Evolutionary conservation across 2,888 invertebrate species (phyloP), one percentile per base, ranked within the genome.

Genomic region (Mechanitis messenoides): DNA sequence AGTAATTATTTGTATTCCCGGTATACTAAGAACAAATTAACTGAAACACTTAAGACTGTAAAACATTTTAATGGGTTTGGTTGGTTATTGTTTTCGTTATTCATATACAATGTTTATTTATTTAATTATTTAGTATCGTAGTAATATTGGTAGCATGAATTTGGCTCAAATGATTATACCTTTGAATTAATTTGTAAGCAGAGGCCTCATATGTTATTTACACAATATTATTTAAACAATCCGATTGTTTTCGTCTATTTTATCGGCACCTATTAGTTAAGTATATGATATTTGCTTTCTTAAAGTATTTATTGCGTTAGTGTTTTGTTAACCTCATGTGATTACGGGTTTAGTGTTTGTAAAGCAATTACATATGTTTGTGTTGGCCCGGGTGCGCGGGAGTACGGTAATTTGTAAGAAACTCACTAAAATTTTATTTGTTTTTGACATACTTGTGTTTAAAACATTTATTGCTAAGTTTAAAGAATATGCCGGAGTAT

Each of bases 281-380:
- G 77, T 65, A 73, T 72, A 76, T 73, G 73, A 75, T 76, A 76
- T 87, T 85, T 84, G 76, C 78, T 76, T 72, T 76, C 72, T 79
- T 81, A 79, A 84, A 85, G 80, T 84, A 85, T 83, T 81, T 81
- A 81, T 87, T 85, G 82, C 86, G 85, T 74, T 77, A 77, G 77
- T 87, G 81, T 87, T 87, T 77, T 85, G 77, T 87, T 88, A 87
- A 88, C 88, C 88, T 87, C 85, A 84, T 82, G 83, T 80, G 83
- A 86, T 82, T 82, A 86, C 86, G 81, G 85, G 87, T 87, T 87
- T 79, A 74, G 68, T 87, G 78, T 87, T 87, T 87, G 84, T 78
- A 71, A 74, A 85, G 85, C 81, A 83, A 85, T 87, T 83, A 80
- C 82, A 85, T 72, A 74, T 86, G 84, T 85, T 83, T 81, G 80